Evolutionary conservation across 2,113 vertebrate species (phyloP).

Genomic region (Petromus typicus): DNA sequence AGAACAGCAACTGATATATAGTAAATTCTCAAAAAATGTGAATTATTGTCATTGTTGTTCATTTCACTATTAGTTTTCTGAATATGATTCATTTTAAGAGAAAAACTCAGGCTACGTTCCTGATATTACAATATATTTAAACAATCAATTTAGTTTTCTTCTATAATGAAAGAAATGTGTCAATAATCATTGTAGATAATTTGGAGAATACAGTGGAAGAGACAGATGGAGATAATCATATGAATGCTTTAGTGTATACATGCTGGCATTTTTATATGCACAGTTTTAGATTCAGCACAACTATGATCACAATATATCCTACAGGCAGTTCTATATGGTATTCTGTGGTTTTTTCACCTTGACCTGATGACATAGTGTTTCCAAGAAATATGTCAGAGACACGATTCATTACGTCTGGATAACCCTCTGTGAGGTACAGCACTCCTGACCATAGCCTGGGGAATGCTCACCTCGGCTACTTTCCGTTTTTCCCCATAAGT

Average conservation of each 20-base stretch:
- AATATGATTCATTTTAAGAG: background rate
- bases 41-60: background rate
- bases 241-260: background rate
- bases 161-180: background rate
- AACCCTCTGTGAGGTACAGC: background rate
- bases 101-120: background rate
- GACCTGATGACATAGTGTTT: background rate
- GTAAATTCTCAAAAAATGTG: background rate
- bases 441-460: background rate
- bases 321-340: background rate
- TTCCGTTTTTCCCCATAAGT: background rate
- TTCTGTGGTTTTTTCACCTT: background rate
- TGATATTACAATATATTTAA: background rate
- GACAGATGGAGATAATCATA: conserved; percentile 32
- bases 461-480: background rate
- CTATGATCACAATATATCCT: background rate
- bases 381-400: background rate
- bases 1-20: too few species aligned
- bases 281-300: conserved; percentile 14
- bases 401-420: background rate
- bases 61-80: background rate
- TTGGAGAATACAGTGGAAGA: background rate
- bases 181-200: background rate
- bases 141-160: conserved; percentile 19
- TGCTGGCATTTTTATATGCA: background rate